Evolutionary conservation across 2,888 invertebrate species (phyloP).

Genomic region (Eudemis profundana): DNA sequence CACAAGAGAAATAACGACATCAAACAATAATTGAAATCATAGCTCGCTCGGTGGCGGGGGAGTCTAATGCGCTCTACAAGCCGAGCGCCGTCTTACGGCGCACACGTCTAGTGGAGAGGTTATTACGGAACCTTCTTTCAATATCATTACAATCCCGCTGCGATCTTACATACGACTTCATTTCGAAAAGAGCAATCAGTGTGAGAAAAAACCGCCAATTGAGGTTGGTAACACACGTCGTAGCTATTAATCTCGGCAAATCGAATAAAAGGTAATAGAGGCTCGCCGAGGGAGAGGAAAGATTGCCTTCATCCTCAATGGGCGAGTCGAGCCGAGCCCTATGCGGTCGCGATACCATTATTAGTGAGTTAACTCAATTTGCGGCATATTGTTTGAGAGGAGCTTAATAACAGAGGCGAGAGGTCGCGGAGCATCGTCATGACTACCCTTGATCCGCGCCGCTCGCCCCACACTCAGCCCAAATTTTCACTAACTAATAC

Average conservation of each 20-base stretch:
- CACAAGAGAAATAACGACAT: slow-evolving; percentile 82
- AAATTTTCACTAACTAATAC: slow-evolving; percentile 54
- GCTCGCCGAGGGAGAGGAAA: slow-evolving; percentile 63
- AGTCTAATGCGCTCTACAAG: slow-evolving; percentile 59
- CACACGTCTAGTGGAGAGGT: slow-evolving; percentile 39
- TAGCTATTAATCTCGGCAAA: slow-evolving; percentile 77
- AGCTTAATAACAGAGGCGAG: slow-evolving; percentile 82
- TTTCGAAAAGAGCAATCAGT: slow-evolving; percentile 51
- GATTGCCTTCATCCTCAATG: slow-evolving; percentile 76
- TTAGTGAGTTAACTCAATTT: slow-evolving; percentile 85
- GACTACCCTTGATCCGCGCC: slow-evolving; percentile 71
- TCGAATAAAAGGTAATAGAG: slow-evolving; percentile 79
- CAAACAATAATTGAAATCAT: slow-evolving; percentile 84
- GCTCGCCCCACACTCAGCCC: slow-evolving; percentile 50
- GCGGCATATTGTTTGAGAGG: slow-evolving; percentile 84
- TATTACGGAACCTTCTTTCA: slow-evolving; percentile 20
- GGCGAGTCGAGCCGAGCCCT: slow-evolving; percentile 69
- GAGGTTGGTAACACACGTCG: slow-evolving; percentile 63
- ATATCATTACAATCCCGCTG: slow-evolving; percentile 8
- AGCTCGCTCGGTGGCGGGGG: slow-evolving; percentile 63
- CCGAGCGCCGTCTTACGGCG: slow-evolving; percentile 53
- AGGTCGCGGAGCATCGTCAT: slow-evolving; percentile 73
- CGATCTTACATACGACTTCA: slow-evolving; percentile 49
- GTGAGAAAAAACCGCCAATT: slow-evolving; percentile 53
- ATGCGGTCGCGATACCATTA: slow-evolving; percentile 79